Evolutionary conservation across 2,888 invertebrate genomes (phyloP).

Genomic region (Polydrusus pterygomalis): DNA sequence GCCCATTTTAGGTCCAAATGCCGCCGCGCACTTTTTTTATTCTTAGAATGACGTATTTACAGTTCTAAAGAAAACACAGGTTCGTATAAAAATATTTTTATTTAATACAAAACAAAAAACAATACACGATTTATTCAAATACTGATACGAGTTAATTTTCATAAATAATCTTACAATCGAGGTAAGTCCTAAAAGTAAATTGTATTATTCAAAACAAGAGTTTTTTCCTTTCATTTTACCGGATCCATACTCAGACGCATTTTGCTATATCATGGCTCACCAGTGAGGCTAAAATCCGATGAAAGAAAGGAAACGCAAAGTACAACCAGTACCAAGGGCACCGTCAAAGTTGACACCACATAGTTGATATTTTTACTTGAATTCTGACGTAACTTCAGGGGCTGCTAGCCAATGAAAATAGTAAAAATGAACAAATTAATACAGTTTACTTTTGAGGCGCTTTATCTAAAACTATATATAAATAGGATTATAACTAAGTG

Average conservation of each 20-base stretch:
- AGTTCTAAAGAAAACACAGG: not conserved
- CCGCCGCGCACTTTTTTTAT: too few relatives aligned
- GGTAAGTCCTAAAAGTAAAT: not conserved
- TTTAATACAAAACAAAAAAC: not conserved
- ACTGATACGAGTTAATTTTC: conserved; percentile 22
- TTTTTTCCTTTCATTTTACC: too few relatives aligned
- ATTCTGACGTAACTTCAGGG: not conserved
- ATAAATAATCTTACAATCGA: conserved; percentile 14
- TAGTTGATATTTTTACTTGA: too few relatives aligned
- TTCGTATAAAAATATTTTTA: not conserved
- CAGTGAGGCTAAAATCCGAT: too few relatives aligned
- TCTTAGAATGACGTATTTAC: too few relatives aligned
- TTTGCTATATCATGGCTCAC: too few relatives aligned
- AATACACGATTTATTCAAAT: conserved; percentile 9
- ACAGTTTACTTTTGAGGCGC: not conserved
- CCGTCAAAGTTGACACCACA: too few relatives aligned
- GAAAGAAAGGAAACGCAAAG: too few relatives aligned
- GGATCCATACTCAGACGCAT: too few relatives aligned
- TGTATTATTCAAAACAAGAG: too few relatives aligned
- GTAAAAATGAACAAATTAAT: not conserved
- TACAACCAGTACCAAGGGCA: too few relatives aligned
- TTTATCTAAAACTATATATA: conserved; percentile 10
- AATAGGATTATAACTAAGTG: conserved; percentile 11
- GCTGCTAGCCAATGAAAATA: not conserved
- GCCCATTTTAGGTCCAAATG: too few relatives aligned